These are phyloP conservation scores for Gopherus flavomarginatus DNA, from an alignment of 2,113 vertebrate genomes.

Conservation along the genomic window DNA sequence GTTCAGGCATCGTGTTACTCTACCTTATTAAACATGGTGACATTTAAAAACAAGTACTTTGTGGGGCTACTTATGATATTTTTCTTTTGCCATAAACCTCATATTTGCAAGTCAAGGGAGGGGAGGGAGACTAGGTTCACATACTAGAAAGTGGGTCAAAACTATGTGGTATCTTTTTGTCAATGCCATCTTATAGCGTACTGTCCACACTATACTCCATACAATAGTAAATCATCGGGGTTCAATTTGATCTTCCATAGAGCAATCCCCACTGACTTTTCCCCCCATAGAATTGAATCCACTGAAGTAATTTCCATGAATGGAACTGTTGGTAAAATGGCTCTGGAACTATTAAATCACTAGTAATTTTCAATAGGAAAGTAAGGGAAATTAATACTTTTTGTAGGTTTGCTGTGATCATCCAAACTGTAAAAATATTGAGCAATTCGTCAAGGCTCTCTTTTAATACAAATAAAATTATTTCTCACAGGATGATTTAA, in stretches of 20 bases:
- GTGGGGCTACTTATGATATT: not conserved
- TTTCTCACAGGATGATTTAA: constrained; percentile 25
- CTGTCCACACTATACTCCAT: not conserved
- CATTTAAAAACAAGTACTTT: not conserved
- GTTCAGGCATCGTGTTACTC: not conserved
- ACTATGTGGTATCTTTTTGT: not conserved
- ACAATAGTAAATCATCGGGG: not conserved
- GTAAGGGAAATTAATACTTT: not conserved
- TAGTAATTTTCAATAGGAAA: constrained; percentile 1
- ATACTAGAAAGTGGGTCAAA: not conserved
- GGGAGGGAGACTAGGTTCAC: not conserved
- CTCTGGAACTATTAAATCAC: not conserved
- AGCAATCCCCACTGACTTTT: not conserved
- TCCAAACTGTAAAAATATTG: not conserved
- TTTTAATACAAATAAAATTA: constrained; percentile 18
- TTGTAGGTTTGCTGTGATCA: not conserved
- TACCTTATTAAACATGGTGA: not conserved
- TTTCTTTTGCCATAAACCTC: not conserved
- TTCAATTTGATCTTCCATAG: not conserved
- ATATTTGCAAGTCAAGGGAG: not conserved
- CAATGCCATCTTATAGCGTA: not conserved
- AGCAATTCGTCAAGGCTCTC: not conserved
- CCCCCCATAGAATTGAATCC: not conserved
- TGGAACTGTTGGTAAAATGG: not conserved
- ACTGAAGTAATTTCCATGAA: not conserved